Evolutionary conservation across 2,888 invertebrate genomes (phyloP), one percentile per base, ranked within the genome.

Genomic region (Hyposoter didymator): DNA sequence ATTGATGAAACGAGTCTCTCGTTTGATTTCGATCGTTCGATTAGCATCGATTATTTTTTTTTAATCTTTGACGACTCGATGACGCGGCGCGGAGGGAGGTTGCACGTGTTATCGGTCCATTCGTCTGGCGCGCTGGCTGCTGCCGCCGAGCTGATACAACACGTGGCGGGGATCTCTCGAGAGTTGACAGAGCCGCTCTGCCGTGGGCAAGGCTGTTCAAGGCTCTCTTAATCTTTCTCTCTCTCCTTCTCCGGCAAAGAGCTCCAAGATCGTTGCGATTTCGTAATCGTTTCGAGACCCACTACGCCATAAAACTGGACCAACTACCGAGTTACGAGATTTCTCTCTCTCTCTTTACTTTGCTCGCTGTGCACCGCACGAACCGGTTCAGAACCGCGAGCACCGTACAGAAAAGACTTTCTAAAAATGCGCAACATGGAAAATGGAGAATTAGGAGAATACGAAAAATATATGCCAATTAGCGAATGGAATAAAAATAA

Each of bases 201-300:
- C n/a, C 90, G 89, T 90, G 88, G 91, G 91, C 92, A 92, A 93
- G 92, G 91, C 90, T 92, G 91, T 90, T 89, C 92, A 92, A 93
- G 92, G 92, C 89, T 91, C 89, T 88, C 88, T 67, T 39, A 39
- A 19, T 17, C 64, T 64, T 64, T 47, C 39, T 70, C 47, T 70
- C 69, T 19, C 69, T 32, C 32, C 0, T 47, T 70, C 47, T 49
- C 49, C 12, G 17, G 12, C 5, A 12, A 22, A 43, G 55, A 74
- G 73, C 49, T 52, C 70, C 39, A 69, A 78, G 81, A 74, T 62
- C 66, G 62, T 52, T 84, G 70, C 78, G 78, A 81, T 86, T 84
- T 86, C 81, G 81, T 86, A 83, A 86, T 84, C 76, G 67, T 66
- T 74, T 35, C 78, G 76, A 86, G 75, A 74, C 70, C n/a, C 55